These are phyloP conservation scores for Conus ventricosus DNA, from an alignment of 1,140 invertebrate genomes.

Conservation along the genomic window DNA sequence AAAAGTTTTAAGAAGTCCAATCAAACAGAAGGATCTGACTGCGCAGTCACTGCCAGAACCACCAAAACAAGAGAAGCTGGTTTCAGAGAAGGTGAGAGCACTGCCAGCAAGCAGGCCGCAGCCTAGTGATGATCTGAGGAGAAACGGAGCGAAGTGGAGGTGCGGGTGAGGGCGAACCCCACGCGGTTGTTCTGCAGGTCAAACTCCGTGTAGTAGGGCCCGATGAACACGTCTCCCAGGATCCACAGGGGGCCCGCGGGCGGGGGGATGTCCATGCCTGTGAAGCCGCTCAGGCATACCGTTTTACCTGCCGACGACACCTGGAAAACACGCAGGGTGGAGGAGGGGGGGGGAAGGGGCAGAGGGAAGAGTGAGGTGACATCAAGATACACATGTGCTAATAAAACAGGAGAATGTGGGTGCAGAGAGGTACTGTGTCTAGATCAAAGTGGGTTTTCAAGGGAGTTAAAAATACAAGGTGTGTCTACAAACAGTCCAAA, in stretches of 20 bases:
- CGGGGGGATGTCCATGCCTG: constrained; percentile 95
- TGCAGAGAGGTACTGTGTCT: no score
- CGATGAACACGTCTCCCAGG: constrained; percentile 93
- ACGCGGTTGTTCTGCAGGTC: constrained; percentile 92
- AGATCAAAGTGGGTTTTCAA: no score
- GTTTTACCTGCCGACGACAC: constrained; percentile 78
- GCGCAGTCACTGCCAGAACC: no score
- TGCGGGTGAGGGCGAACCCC: constrained; percentile 85
- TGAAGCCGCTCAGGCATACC: constrained; percentile 96
- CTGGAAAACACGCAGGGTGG: constrained; percentile 62
- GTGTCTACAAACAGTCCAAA: no score
- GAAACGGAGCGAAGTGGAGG: not conserved
- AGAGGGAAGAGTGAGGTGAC: not conserved
- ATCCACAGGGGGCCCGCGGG: constrained; percentile 79
- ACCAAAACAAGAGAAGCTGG: no score
- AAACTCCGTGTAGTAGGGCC: constrained; percentile 96
- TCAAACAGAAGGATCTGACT: no score
- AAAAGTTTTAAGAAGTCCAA: no score
- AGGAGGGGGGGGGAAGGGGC: not conserved
- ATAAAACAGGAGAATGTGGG: not conserved
- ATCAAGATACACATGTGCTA: not conserved
- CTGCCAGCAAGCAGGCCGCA: no score
- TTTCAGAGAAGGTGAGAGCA: no score
- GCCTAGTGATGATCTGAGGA: not conserved
- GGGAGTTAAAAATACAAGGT: no score